Percentiles rank a stretch among this genome's conserved stretches.
phyloP scores from a whole-genome alignment of 1,140 invertebrate species.

The Pseudomyrmex pallidus region DNA sequence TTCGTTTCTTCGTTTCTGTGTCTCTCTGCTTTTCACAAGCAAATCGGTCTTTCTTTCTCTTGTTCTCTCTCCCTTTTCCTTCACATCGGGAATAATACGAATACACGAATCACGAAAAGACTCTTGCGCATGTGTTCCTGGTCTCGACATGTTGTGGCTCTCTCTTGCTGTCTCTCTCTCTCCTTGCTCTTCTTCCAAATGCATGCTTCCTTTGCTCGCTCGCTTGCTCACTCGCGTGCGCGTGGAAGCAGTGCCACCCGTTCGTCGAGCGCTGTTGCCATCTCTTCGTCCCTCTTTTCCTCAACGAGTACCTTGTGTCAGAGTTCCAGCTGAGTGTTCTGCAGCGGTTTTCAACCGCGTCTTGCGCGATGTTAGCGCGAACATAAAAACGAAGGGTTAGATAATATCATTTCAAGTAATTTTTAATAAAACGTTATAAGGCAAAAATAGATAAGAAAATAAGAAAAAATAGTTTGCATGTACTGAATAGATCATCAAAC shows the following conservation, averaged over 20 bases:
- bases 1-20: conserved; percentile 19
- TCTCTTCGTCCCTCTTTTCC: conserved; percentile 75
- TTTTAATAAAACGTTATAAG: not conserved
- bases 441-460: not conserved
- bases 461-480: not conserved
- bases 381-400: conserved; percentile 11
- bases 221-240: conserved; percentile 45
- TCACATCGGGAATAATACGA: no score
- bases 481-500: conserved; percentile 44
- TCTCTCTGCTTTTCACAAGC: not conserved
- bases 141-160: conserved; percentile 10
- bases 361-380: not conserved
- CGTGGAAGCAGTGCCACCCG: conserved; percentile 75
- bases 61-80: conserved; percentile 31
- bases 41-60: conserved; percentile 9
- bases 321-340: conserved; percentile 78
- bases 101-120: conserved; percentile 49
- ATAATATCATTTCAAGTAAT: not conserved
- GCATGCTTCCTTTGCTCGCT: not conserved
- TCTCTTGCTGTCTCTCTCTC: not conserved
- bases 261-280: conserved; percentile 80
- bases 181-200: conserved; percentile 21
- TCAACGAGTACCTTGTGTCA: conserved; percentile 67
- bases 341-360: conserved; percentile 74
- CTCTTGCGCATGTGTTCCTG: conserved; percentile 57